Evolutionary conservation across 2,888 invertebrate genomes (phyloP), one percentile per base, ranked within the genome.

Genomic region (Eugnorisma glareosa): DNA sequence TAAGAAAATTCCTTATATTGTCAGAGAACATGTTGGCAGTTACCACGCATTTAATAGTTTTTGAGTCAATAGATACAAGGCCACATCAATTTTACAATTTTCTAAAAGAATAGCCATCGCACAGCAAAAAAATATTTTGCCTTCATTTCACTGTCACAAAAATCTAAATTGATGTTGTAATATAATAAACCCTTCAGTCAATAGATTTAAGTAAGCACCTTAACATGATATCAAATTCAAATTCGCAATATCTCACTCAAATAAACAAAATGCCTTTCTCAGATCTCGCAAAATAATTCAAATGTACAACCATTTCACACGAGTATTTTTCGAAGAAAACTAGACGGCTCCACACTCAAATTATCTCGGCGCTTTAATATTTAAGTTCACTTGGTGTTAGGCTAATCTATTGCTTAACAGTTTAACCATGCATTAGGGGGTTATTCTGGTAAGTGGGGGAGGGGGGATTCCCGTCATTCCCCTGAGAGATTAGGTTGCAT

Each of bases 401-500:
- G n/a, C 75, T 83, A 83, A 85, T 77, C 75, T 81, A 81, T 76
- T 73, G 72, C 75, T 73, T 81, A 79, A 80, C 75, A 61, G 64
- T 77, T 86, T 67, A 85, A 77, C 75, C 71, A 87, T 82, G 67
- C 75, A 82, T 81, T 77, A 72, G 79, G 77, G 79, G 81, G 75
- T 75, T 76, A 77, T 80, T 83, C 67, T 21, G 67, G 57, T 54
- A 75, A 69, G 45, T 70, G 66, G 76, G 54, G 59, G 59, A 45
- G 67, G 64, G 48, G 57, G 54, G 6, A 73, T 28, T 18, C 66
- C 67, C 61, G 75, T 82, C 86, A 84, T 75, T 79, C 83, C 74
- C 71, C 72, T 81, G 73, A 77, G 83, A 84, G 75, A 82, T 87
- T 84, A 84, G 63, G 70, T 66, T 79, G 86, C 80, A 85, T 77